These are phyloP conservation scores for Trachymyrmex cornetzi DNA, from an alignment of 1,140 invertebrate genomes.

Conservation along the genomic window DNA sequence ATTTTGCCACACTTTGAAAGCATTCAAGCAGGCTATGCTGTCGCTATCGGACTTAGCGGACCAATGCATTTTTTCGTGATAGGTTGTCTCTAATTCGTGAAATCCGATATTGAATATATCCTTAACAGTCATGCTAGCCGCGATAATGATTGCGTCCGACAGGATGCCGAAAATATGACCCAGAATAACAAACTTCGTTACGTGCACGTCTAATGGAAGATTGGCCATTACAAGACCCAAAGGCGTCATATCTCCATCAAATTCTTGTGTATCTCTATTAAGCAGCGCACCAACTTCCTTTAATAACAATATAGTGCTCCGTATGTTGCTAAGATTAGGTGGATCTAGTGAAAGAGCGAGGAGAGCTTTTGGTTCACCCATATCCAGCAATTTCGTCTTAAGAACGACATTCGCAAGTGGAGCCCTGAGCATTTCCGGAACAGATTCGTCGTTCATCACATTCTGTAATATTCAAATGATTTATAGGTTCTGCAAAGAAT, in stretches of 20 bases:
- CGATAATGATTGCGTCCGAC: conserved; percentile 95
- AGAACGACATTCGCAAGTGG: conserved; percentile 95
- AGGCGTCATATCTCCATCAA: conserved; percentile 96
- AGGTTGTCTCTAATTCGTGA: conserved; percentile 90
- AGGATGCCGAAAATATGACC: conserved; percentile 95
- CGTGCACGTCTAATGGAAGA: conserved; percentile 93
- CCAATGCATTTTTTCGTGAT: conserved; percentile 93
- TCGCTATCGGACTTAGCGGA: conserved; percentile 94
- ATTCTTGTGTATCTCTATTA: conserved; percentile 86
- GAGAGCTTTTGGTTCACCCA: conserved; percentile 94
- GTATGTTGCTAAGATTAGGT: conserved; percentile 94
- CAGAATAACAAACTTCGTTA: conserved; percentile 95
- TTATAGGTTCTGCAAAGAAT: not conserved
- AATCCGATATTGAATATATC: conserved; percentile 93
- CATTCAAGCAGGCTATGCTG: conserved; percentile 93
- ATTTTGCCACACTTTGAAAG: conserved; percentile 89
- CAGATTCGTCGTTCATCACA: conserved; percentile 86
- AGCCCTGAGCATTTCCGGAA: conserved; percentile 93
- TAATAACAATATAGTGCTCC: conserved; percentile 92
- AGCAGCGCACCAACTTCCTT: conserved; percentile 95
- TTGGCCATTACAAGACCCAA: conserved; percentile 94
- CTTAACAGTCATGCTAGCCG: conserved; percentile 93
- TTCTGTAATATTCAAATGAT: conserved; percentile 42
- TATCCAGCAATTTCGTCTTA: conserved; percentile 93
- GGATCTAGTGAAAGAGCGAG: conserved; percentile 95